Evolutionary conservation across 2,113 vertebrate genomes (phyloP).

Genomic region (Corvus hawaiiensis): DNA sequence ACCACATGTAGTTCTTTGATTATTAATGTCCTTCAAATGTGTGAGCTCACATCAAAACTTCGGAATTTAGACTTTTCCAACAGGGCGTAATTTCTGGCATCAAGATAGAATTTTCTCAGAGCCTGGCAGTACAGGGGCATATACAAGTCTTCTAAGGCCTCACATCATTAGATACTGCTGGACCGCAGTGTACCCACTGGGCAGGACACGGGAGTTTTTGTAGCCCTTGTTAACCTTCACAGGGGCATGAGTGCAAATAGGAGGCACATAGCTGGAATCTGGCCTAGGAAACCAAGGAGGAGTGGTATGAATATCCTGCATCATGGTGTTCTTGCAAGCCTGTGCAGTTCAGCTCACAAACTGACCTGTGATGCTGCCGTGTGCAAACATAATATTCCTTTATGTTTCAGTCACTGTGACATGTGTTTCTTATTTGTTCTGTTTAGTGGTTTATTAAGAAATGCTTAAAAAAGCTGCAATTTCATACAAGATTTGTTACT

Average conservation of each 20-base stretch:
- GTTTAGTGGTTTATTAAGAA: neutral
- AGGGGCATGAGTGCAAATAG: neutral
- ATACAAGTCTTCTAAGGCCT: neutral
- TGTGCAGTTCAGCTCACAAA: neutral
- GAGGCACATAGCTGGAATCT: neutral
- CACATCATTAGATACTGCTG: neutral
- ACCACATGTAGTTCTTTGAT: rapidly evolving
- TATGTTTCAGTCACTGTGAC: neutral
- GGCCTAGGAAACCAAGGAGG: neutral
- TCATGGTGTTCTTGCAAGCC: neutral
- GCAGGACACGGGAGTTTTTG: neutral
- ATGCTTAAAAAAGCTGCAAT: neutral
- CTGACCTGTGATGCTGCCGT: neutral
- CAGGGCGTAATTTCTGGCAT: neutral
- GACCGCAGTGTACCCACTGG: rapidly evolving
- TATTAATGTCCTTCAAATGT: neutral
- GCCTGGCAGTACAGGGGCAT: rapidly evolving
- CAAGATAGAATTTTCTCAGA: neutral
- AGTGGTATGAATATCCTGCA: neutral
- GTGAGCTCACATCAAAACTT: neutral
- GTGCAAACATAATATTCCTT: neutral
- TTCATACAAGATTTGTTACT: neutral
- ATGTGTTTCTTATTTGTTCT: neutral
- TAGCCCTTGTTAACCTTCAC: neutral
- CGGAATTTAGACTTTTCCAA: neutral